phyloP scores from a whole-genome alignment of 2,797 vertebrate species.

The Alouatta caraya region DNA sequence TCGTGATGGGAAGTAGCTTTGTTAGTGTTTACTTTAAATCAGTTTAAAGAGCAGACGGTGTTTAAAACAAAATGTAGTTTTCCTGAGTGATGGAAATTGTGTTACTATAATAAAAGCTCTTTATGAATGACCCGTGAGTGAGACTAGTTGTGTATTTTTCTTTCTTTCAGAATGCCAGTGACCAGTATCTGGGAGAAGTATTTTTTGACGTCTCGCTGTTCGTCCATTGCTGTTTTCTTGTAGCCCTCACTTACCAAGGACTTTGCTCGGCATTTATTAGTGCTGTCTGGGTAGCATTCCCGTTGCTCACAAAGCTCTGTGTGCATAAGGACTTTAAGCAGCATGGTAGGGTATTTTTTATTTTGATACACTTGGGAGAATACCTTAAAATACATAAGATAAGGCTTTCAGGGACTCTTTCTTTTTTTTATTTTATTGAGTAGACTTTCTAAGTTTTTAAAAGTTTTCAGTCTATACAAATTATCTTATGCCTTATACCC shows the following conservation, averaged over 20 bases:
- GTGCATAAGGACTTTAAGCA: slow-evolving; percentile 89
- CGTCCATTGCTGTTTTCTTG: slow-evolving; percentile 90
- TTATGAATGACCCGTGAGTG: not conserved
- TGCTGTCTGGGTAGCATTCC: slow-evolving; percentile 94
- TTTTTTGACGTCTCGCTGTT: slow-evolving; percentile 93
- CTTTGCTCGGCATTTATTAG: slow-evolving; percentile 95
- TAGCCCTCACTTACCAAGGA: slow-evolving; percentile 89
- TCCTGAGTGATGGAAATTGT: not conserved
- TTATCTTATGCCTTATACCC: not conserved
- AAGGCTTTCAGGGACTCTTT: not conserved
- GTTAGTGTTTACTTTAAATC: not conserved
- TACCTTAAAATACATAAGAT: slow-evolving; percentile 2
- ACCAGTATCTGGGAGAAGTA: slow-evolving; percentile 90
- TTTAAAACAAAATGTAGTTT: not conserved
- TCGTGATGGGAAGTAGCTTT: not conserved
- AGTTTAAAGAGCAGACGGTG: not conserved
- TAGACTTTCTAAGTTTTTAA: not conserved
- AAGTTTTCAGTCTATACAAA: not conserved
- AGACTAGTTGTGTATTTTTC: slow-evolving; percentile 9
- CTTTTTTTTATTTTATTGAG: not conserved
- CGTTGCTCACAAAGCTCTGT: slow-evolving; percentile 90
- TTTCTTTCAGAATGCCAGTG: slow-evolving; percentile 86
- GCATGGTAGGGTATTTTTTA: slow-evolving; percentile 80
- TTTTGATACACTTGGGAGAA: slow-evolving; percentile 15
- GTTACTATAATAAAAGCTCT: not conserved